Base-by-base conservation (phyloP, 2,888 invertebrate genomes). In the Diloba caeruleocephala region DNA sequence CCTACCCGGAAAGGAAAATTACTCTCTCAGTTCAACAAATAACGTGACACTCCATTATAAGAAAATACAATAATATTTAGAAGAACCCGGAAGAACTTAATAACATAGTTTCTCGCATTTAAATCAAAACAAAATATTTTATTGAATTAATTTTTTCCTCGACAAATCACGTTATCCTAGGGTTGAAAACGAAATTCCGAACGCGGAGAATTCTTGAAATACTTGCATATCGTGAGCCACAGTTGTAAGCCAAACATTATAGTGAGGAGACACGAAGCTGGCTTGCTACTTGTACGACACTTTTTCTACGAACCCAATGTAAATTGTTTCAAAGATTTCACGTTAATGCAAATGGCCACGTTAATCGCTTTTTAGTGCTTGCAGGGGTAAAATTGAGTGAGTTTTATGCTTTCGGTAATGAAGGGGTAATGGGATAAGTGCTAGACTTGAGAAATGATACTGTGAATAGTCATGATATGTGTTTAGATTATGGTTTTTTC, bases 221-320 rank as follows among this genome's bases (percentile, higher is more conserved):
- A 78, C 78, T 70, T 74, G 76, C 75, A 84, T 89, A 58, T 84
- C 88, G 88, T 89, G 88, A 85, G 83, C 80, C 74, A 75, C 75
- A 79, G 82, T 84, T 84, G 84, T 89, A 90, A 84, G 78, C 82
- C 52, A 70, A 71, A 74, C 77, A 79, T 87, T 85, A 88, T 88
- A 81, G 84, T 81, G 84, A 84, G 82, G 79, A 83, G 81, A 79
- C 87, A 89, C 87, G 86, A 88, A 83, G 79, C 85, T 82, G 68
- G 76, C 81, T 74, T 53, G 61, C 52, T 54, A 59, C 65, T 63
- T 64, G 71, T 70, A 64, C 64, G 64, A 73, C 71, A 71, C 74
- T 78, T 73, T 87, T 88, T 88, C 87, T 82, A 87, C 86, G 87
- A 88, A 89, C 71, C 62, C 77, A 55, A 71, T 74, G 71, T 73